Evolutionary conservation across 2,797 vertebrate species (phyloP).

Genomic region (Poliocrania exsul): DNA sequence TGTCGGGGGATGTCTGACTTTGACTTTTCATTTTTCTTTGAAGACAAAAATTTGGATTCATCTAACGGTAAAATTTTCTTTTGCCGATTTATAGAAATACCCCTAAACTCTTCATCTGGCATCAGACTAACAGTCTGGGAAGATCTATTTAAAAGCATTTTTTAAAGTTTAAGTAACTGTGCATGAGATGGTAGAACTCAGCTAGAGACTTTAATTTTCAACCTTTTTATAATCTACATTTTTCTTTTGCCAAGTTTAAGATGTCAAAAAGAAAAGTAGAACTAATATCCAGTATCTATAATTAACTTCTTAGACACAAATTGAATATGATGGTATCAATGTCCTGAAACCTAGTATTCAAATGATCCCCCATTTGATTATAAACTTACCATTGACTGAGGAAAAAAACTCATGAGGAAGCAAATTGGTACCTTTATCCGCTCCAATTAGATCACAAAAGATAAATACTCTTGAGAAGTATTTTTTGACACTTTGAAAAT

Average conservation of each 20-base stretch:
- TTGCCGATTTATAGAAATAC: neutral
- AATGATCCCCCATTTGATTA: neutral
- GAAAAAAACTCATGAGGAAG: neutral
- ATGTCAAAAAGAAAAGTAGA: slow-evolving; percentile 19
- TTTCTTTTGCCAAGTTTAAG: slow-evolving; percentile 34
- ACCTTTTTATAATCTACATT: neutral
- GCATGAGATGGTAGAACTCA: neutral
- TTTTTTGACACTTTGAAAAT: neutral
- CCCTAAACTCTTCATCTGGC: neutral
- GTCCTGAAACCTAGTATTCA: slow-evolving; percentile 8
- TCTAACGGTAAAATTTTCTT: neutral
- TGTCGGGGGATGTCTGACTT: accelerated
- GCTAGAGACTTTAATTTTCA: slow-evolving; percentile 1
- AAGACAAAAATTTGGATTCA: neutral
- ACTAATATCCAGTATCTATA: slow-evolving; percentile 28
- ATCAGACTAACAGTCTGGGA: neutral
- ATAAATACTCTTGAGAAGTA: neutral
- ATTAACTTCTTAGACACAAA: slow-evolving; percentile 34
- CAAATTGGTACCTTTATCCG: neutral
- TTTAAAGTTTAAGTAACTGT: slow-evolving; percentile 10
- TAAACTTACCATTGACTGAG: neutral
- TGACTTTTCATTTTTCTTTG: neutral
- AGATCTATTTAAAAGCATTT: slow-evolving; percentile 17
- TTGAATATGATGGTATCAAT: slow-evolving; percentile 3
- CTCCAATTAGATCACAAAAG: neutral